Percentiles rank a stretch among this genome's conserved stretches.
Evolutionary conservation across 2,113 vertebrate genomes (phyloP).

Genomic region (Dasypus novemcinctus): DNA sequence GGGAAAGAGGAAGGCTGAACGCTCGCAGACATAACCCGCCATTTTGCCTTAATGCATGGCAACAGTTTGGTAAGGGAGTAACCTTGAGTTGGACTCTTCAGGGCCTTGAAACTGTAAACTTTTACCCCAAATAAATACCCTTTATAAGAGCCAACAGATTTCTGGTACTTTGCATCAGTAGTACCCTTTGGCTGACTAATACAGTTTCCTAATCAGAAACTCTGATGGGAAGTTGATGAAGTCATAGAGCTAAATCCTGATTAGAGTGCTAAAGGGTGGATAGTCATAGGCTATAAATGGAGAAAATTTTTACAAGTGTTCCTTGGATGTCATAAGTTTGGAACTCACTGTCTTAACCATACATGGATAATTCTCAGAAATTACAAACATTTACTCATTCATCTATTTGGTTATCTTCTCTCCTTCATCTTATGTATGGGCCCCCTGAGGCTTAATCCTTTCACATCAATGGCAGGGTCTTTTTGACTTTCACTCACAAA

Average conservation of each 20-base stretch:
- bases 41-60: no score
- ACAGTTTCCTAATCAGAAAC: not conserved
- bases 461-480: not conserved
- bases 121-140: no score
- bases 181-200: no score
- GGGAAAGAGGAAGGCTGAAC: no score
- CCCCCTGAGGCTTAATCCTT: not conserved
- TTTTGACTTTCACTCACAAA: not conserved
- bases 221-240: not conserved
- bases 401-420: not conserved
- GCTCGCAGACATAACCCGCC: no score
- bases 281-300: not conserved
- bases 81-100: no score
- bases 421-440: not conserved
- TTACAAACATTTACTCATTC: not conserved
- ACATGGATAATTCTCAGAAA: not conserved
- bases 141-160: no score
- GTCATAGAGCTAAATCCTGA: fast-evolving
- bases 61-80: no score
- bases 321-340: not conserved
- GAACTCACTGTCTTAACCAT: not conserved
- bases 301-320: not conserved
- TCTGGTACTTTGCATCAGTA: no score
- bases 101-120: no score
- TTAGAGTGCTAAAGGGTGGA: not conserved